A percentile compares a stretch with the other conserved stretches of the same genome.
Evolutionary conservation across 2,113 vertebrate species (phyloP).

Genomic region (Rissa tridactyla): DNA sequence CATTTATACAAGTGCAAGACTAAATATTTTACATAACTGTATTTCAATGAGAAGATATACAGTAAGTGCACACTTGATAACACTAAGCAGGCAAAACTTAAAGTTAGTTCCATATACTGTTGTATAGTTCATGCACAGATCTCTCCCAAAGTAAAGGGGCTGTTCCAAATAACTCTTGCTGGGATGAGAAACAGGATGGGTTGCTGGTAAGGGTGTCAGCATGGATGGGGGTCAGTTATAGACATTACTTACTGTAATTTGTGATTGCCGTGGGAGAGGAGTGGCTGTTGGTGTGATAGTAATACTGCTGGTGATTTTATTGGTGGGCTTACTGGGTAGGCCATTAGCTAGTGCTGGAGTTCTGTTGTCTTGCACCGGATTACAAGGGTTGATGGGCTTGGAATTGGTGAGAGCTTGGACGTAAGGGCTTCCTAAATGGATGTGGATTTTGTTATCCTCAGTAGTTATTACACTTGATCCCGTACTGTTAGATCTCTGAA

Average conservation of each 20-base stretch:
- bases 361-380: conserved; percentile 82
- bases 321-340: conserved; percentile 81
- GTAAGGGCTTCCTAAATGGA: conserved; percentile 93
- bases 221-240: conserved; percentile 84
- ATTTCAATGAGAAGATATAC: conserved; percentile 85
- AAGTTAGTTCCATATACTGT: conserved; percentile 72
- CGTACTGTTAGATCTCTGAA: conserved; percentile 92
- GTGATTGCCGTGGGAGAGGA: conserved; percentile 90
- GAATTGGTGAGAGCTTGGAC: conserved; percentile 84
- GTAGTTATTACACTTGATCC: conserved; percentile 94
- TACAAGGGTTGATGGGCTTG: conserved; percentile 77
- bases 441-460: conserved; percentile 99
- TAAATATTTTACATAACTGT: conserved; percentile 85
- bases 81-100: conserved; percentile 79
- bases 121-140: conserved; percentile 84
- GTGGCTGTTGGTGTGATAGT: conserved; percentile 93
- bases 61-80: conserved; percentile 89
- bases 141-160: conserved; percentile 73
- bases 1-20: conserved; percentile 85
- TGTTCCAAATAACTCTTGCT: conserved; percentile 69
- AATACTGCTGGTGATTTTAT: conserved; percentile 98
- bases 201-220: conserved; percentile 73
- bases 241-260: conserved; percentile 99
- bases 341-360: conserved; percentile 84
- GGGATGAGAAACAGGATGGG: conserved; percentile 66